These are phyloP conservation scores for Temnothorax rugatulus DNA, from an alignment of 2,888 invertebrate species.

Conservation along the genomic window DNA sequence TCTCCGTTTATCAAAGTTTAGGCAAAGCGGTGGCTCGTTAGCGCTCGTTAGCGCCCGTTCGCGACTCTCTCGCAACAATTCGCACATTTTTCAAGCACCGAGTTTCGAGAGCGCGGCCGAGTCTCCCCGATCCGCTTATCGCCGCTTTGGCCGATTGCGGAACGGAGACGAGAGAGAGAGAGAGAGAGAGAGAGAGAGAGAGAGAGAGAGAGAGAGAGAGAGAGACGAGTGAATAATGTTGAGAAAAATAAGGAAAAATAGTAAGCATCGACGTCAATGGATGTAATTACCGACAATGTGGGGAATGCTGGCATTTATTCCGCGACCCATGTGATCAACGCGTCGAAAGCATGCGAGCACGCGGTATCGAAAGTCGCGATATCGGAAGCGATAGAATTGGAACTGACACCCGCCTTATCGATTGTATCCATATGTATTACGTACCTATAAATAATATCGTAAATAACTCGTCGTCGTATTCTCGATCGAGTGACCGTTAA, in stretches of 20 bases:
- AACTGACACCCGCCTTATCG: constrained; percentile 17
- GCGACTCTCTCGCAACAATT: constrained; percentile 1
- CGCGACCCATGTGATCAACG: not conserved
- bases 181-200: constrained; percentile 15
- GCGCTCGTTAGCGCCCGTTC: constrained; percentile 45
- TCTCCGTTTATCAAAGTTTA: constrained; percentile 1
- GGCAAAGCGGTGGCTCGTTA: not conserved
- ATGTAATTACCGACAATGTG: constrained; percentile 28
- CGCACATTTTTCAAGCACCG: not conserved
- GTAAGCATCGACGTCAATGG: constrained; percentile 42
- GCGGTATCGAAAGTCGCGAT: not conserved
- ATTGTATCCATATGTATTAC: not conserved
- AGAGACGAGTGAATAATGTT: not conserved
- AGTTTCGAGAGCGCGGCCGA: not conserved
- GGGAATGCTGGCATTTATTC: constrained; percentile 22
- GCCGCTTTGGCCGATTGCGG: not conserved
- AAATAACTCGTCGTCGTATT: constrained; percentile 9
- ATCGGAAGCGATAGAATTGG: constrained; percentile 8
- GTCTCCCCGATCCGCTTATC: constrained; percentile 13
- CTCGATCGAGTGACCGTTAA: not conserved
- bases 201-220: constrained; percentile 24
- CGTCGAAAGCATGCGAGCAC: not conserved
- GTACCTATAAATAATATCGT: constrained; percentile 25
- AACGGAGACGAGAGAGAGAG: not conserved
- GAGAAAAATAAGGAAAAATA: constrained; percentile 49